Conservation (phyloP, 2,888 invertebrate genomes). For the Synanthedon formicaeformis region DNA sequence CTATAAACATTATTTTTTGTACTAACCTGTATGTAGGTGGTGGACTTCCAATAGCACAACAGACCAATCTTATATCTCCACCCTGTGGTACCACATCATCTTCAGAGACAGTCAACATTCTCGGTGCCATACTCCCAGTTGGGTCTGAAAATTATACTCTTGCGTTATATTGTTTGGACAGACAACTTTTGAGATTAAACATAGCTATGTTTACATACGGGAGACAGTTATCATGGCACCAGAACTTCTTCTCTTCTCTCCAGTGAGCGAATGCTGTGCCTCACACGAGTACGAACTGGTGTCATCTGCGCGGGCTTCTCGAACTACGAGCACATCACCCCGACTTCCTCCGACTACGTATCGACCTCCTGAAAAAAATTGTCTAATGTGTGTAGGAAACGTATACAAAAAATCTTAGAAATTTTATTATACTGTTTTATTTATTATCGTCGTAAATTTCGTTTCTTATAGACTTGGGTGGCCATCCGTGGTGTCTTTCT, state of each 20-base stretch:
- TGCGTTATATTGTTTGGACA: neutral
- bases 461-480: too few relatives aligned
- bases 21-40: slow-evolving; percentile 76
- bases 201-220: slow-evolving; percentile 54
- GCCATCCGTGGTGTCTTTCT: too few relatives aligned
- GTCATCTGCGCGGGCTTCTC: slow-evolving; percentile 79
- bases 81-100: slow-evolving; percentile 73
- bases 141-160: slow-evolving; percentile 25
- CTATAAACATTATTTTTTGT: too few relatives aligned
- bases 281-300: slow-evolving; percentile 82
- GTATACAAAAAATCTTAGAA: too few relatives aligned
- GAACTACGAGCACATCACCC: slow-evolving; percentile 73
- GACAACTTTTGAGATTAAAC: too few relatives aligned
- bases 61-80: slow-evolving; percentile 76
- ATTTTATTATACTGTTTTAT: too few relatives aligned
- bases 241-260: slow-evolving; percentile 79
- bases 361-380: slow-evolving; percentile 67
- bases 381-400: neutral
- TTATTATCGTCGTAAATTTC: too few relatives aligned
- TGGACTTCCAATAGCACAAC: slow-evolving; percentile 78
- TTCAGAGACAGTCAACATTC: slow-evolving; percentile 77
- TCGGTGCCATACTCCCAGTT: slow-evolving; percentile 73
- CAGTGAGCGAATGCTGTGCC: slow-evolving; percentile 82
- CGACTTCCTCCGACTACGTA: slow-evolving; percentile 77
- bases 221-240: slow-evolving; percentile 76